Base-by-base conservation (phyloP, 2,113 vertebrate genomes). In the Entelurus aequoreus region DNA sequence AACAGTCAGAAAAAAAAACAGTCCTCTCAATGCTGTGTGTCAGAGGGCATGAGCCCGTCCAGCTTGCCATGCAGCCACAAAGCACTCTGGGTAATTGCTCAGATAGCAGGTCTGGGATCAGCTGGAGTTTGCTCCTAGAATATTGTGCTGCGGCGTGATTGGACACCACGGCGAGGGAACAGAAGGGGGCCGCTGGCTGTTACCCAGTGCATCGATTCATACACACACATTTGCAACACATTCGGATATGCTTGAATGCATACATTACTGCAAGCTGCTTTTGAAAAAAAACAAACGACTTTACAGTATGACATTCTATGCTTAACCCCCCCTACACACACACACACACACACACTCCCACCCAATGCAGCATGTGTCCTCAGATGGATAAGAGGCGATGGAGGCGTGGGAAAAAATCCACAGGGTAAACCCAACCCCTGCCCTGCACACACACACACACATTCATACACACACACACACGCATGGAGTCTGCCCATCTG, bases 21-120 rank as follows among this genome's bases (percentile, higher is more conserved):
- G 54, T 63, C 55, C 28, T 48, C 47, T 54, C 55, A 58, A 59
- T 62, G 71, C 64, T 82, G 69, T 80, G 64, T 83, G 85, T 88
- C 81, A 85, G 75, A 86, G 85, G 81, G 76, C 79, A 87, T 80
- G 78, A 81, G 81, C 65, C 72, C 66, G 83, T 81, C 84, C 84
- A 81, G 82, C 75, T 80, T 79, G 79, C 82, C 75, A 67, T 84
- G 76, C 44, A 49, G 84, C 81, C 75, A 71, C 82, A 83, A 71
- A 83, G 87, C 81, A 87, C 77, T 84, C 80, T 88, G 87, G 87
- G 87, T 89, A 89, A 89, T 87, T 88, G 87, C 80, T 86, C 84
- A 89, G 75, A 68, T 81, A 75, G 82, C 87, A 81, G 86, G 80
- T 86, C 86, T 87, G 78, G 86, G 86, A 89, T 89, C 87, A 90